Base-by-base conservation (phyloP, 2,888 invertebrate genomes). In the Leucozona laternaria region DNA sequence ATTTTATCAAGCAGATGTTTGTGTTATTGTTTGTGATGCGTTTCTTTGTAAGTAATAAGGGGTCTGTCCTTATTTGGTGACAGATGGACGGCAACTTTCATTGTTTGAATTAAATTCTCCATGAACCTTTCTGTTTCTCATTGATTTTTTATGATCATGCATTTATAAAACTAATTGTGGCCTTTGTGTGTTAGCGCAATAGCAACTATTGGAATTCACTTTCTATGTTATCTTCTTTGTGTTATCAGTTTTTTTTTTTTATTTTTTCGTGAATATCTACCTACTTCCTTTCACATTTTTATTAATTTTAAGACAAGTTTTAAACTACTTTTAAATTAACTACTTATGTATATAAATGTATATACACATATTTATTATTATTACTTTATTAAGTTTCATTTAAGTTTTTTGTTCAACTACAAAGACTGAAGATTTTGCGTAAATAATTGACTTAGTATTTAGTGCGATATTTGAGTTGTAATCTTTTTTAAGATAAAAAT, bases 51-150 rank as follows among this genome's bases (percentile, higher is more conserved):
- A 45, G 28, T 45, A 53, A 68, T 37, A 68, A 37, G 64, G n/a
- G 31, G 68, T 50, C 68, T 43, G 31, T 66, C 79, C 66, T 53
- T 58, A 68, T 68, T 53, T 15, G 75, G 75, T 34, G 60, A 22
- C 60, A 75, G 79, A 79, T 79, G 79, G 20, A 45, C 7, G 48
- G 40, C 66, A 66, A 79, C 80, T 80, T 80, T 80, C 80, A 58
- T 80, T 68, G 73, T 75, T 31, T 60, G 43, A 45, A 60, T 60
- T 20, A 31, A 53, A 75, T 80, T 75, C 53, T 50, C 58, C 40
- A n/a, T 37, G 68, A 60, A 62, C 60, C 73, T 73, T 58, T 70
- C 68, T 7, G 48, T 66, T 66, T 66, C 11, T 50, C 50, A 50
- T 0, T 48, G 22, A 25, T 0, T 48, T 25, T n/a, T 0, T 31